phyloP scores from a whole-genome alignment of 1,140 invertebrate species.

The Leguminivora glycinivorella region DNA sequence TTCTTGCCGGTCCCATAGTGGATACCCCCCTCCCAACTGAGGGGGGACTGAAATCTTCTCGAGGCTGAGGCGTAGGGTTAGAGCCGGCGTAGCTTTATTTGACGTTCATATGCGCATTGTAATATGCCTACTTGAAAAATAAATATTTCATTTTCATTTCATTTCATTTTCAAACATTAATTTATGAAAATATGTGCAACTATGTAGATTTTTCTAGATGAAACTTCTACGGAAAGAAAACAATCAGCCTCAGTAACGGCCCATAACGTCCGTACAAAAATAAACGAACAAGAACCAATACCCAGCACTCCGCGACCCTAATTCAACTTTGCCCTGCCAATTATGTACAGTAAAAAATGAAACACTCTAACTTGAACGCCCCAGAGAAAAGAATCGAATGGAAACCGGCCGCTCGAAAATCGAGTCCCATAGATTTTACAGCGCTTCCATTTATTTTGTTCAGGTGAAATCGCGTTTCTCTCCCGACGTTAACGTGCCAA shows the following conservation, averaged over 20 bases:
- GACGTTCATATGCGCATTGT: too few species aligned
- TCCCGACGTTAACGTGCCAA: conserved; percentile 7
- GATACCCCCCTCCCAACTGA: too few species aligned
- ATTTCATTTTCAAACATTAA: too few species aligned
- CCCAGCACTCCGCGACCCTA: not conserved
- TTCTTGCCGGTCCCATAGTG: too few species aligned
- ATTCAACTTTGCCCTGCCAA: conserved; percentile 7
- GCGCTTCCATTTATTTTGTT: conserved; percentile 15
- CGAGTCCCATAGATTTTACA: conserved; percentile 17
- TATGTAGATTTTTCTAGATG: not conserved
- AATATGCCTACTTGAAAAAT: too few species aligned
- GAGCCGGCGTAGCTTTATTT: too few species aligned
- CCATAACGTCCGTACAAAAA: not conserved
- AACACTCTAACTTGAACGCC: conserved; percentile 17
- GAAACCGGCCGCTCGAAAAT: conserved; percentile 10
- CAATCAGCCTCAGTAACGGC: not conserved
- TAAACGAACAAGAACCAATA: not conserved
- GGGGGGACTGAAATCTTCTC: too few species aligned
- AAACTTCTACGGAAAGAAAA: not conserved
- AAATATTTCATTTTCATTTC: too few species aligned
- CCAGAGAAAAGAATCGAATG: conserved; percentile 20
- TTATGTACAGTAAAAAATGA: conserved; percentile 18
- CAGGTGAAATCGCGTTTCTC: conserved; percentile 19
- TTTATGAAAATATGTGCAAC: not conserved
- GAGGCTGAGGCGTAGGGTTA: too few species aligned